These are phyloP conservation scores for Drosophila gaucha DNA, from an alignment of 2,888 invertebrate genomes.

Conservation along the genomic window DNA sequence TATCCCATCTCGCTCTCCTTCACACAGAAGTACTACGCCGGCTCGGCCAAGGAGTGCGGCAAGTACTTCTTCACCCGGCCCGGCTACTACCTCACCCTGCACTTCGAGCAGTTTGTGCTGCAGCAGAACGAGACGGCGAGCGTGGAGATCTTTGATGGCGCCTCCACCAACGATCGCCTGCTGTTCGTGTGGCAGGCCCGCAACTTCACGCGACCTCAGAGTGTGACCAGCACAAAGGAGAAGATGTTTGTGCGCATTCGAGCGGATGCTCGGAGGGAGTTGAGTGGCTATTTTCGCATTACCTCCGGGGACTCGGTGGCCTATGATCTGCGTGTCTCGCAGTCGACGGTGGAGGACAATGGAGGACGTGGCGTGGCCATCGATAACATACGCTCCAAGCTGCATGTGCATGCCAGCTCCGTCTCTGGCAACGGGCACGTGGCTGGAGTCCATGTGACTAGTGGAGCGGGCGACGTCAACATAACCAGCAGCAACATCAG, in stretches of 20 bases:
- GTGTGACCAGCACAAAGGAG: constrained; percentile 92
- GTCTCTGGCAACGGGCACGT: constrained; percentile 95
- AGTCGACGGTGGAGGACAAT: constrained; percentile 94
- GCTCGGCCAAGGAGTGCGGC: constrained; percentile 89
- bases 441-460: constrained; percentile 95
- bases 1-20: constrained; percentile 94
- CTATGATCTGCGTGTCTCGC: constrained; percentile 94
- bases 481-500: constrained; percentile 95
- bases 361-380: constrained; percentile 97
- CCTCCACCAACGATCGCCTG: constrained; percentile 89
- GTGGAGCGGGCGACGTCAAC: constrained; percentile 97
- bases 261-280: constrained; percentile 90
- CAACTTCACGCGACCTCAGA: constrained; percentile 95
- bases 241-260: constrained; percentile 92
- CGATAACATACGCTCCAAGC: constrained; percentile 94
- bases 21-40: constrained; percentile 91
- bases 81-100: constrained; percentile 93
- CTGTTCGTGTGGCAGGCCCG: constrained; percentile 90
- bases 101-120: constrained; percentile 92
- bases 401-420: constrained; percentile 93
- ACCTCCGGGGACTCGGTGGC: constrained; percentile 91
- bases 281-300: constrained; percentile 91
- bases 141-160: constrained; percentile 92
- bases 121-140: constrained; percentile 90
- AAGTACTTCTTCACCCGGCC: constrained; percentile 92